These are phyloP conservation scores for Gymnocheta viridis DNA, from an alignment of 2,888 invertebrate genomes.

Conservation along the genomic window DNA sequence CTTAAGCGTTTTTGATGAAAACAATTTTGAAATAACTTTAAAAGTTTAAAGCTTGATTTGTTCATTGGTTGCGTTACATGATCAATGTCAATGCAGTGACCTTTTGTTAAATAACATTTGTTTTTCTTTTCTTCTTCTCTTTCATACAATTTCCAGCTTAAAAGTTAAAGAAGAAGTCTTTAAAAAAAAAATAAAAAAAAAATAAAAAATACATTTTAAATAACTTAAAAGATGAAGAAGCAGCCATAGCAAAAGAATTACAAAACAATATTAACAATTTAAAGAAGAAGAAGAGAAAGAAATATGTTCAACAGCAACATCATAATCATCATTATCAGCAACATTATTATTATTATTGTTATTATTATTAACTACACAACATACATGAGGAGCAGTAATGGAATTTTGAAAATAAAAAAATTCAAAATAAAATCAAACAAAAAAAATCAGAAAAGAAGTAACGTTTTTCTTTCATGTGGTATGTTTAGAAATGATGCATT, in stretches of 20 bases:
- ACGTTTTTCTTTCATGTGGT: conserved; percentile 38
- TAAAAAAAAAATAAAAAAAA: neutral
- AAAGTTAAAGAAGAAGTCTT: neutral
- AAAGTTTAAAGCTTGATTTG: conserved; percentile 50
- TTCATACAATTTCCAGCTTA: conserved; percentile 4
- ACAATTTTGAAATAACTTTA: conserved; percentile 39
- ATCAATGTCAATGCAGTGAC: conserved; percentile 72
- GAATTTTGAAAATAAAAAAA: conserved; percentile 15
- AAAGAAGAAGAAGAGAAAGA: neutral
- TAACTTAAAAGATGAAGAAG: conserved; percentile 30
- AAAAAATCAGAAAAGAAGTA: conserved; percentile 10
- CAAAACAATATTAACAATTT: conserved; percentile 61
- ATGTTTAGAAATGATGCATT: conserved; percentile 41
- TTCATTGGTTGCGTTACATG: conserved; percentile 66
- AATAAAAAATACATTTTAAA: conserved; percentile 8
- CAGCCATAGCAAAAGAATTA: conserved; percentile 43
- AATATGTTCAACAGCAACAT: conserved; percentile 32
- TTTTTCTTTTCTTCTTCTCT: conserved; percentile 4
- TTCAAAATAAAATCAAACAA: too few species aligned
- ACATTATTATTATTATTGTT: neutral
- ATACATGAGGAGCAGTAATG: conserved; percentile 39
- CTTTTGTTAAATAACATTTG: conserved; percentile 69
- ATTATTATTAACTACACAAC: neutral
- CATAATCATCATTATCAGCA: conserved; percentile 42
- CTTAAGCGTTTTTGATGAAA: conserved; percentile 29